Base-by-base conservation (phyloP, 2,113 vertebrate species). In the Cnemophilus loriae region DNA sequence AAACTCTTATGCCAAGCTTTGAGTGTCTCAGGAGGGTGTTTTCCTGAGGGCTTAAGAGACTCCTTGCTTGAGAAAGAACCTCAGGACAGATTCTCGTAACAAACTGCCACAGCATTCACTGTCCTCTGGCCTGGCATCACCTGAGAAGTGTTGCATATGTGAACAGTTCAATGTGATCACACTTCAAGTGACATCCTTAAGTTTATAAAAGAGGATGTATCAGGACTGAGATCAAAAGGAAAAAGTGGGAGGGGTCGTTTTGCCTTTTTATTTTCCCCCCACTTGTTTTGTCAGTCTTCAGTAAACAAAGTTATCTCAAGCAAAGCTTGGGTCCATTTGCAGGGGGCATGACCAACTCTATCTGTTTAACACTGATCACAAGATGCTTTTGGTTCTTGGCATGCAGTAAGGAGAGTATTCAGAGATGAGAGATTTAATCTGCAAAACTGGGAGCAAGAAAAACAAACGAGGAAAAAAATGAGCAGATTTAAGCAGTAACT, bases 241-340 rank as follows among this genome's bases (percentile, higher is more conserved):
- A 88, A 41, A 71, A 21, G 6, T 0, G 1, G 16, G 12, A 44
- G 3, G 1, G 8, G 11, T 30, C 35, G 4, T 9, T 64, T 60
- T 60, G 16, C 3, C 3, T 10, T 44, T 33, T 71, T 61, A 27
- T n/a, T 61, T 42, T 5, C 22, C 10, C 1, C 10, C 13, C 4
- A 35, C 7, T 74, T 47, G 3, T 69, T 77, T 41, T 92, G 44
- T 8, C 26, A 75, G 33, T 75, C 16, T 53, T 55, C 27, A 68
- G 44, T 71, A 71, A 76, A 71, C 11, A 52, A 7, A 53, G 52
- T 23, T 63, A 5, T 26, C 39, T 71, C 57, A 63, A 83, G n/a
- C 16, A 70, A 75, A 89, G 76, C 44, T 44, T 28, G 30, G 46
- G 12, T 76, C 33, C 20, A 7, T 83, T 92, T 83, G 21, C 22